Percentiles rank a stretch among this genome's conserved stretches.
Evolutionary conservation across 2,113 vertebrate genomes (phyloP).

Genomic region (Triplophysa dalaica): DNA sequence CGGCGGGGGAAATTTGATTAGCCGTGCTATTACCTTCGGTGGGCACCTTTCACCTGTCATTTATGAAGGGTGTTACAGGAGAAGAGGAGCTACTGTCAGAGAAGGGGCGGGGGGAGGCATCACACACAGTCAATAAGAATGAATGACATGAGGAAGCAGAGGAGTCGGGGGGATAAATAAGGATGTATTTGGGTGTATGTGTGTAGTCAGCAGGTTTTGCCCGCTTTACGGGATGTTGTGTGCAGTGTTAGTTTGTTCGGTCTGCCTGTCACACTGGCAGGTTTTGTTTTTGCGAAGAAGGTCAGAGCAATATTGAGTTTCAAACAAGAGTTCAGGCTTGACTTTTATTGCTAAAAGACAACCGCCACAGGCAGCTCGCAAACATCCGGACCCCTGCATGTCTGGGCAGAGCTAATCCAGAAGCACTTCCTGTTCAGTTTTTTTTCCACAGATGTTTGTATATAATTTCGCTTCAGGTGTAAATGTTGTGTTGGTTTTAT

Average conservation of each 20-base stretch:
- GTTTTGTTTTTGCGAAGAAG: conserved; percentile 26
- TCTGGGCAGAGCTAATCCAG: neutral
- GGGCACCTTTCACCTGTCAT: conserved; percentile 39
- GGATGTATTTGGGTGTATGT: neutral
- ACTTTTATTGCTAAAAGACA: neutral
- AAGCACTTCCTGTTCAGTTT: no score
- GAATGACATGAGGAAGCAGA: neutral
- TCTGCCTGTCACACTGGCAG: neutral
- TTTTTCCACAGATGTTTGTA: no score
- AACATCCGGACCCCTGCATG: neutral
- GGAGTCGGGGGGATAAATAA: neutral
- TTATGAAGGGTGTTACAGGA: conserved; percentile 37
- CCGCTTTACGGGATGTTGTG: neutral
- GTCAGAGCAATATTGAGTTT: conserved; percentile 32
- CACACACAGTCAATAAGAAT: neutral
- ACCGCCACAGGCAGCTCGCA: neutral
- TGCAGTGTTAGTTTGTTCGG: neutral
- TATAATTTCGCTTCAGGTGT: no score
- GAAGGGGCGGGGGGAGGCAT: neutral
- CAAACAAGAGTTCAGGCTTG: neutral
- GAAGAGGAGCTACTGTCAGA: conserved; percentile 19
- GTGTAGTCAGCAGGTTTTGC: conserved; percentile 17
- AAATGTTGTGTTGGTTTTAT: no score
- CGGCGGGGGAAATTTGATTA: conserved; percentile 47
- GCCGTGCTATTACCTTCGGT: conserved; percentile 48